These are phyloP conservation scores for Cinclus mexicanus DNA, from an alignment of 2,113 vertebrate species.

Conservation along the genomic window DNA sequence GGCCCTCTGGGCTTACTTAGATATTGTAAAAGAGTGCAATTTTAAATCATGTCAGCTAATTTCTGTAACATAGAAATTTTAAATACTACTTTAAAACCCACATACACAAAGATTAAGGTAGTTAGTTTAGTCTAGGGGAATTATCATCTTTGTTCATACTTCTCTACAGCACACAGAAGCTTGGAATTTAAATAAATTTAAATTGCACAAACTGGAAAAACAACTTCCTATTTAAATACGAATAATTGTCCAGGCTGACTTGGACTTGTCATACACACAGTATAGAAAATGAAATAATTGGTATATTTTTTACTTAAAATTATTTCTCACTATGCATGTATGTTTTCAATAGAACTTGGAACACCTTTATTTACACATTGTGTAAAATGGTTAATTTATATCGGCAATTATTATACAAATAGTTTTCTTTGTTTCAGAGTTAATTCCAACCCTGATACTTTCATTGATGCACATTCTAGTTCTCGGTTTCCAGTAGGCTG, in stretches of 20 bases:
- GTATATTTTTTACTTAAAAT: not conserved
- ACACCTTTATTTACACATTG: not conserved
- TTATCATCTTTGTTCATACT: not conserved
- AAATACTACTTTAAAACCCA: not conserved
- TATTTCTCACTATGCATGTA: not conserved
- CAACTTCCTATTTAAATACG: not conserved
- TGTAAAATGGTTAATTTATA: not conserved
- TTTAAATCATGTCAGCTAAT: conserved; percentile 14
- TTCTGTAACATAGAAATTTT: conserved; percentile 10
- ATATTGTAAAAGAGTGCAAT: not conserved
- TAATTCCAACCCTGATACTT: not conserved
- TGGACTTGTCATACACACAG: not conserved
- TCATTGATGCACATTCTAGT: not conserved
- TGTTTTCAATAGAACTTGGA: not conserved
- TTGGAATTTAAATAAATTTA: not conserved
- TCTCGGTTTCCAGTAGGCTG: not conserved
- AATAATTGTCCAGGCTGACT: not conserved
- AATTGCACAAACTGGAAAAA: not conserved
- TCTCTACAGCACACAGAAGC: not conserved
- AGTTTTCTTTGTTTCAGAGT: not conserved
- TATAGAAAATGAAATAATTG: not conserved
- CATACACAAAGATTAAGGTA: not conserved
- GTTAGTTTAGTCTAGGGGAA: not conserved
- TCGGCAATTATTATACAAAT: not conserved
- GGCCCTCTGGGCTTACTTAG: conserved; percentile 22